Conservation (phyloP, 2,113 vertebrate genomes). For the Ramphastos sulfuratus region DNA sequence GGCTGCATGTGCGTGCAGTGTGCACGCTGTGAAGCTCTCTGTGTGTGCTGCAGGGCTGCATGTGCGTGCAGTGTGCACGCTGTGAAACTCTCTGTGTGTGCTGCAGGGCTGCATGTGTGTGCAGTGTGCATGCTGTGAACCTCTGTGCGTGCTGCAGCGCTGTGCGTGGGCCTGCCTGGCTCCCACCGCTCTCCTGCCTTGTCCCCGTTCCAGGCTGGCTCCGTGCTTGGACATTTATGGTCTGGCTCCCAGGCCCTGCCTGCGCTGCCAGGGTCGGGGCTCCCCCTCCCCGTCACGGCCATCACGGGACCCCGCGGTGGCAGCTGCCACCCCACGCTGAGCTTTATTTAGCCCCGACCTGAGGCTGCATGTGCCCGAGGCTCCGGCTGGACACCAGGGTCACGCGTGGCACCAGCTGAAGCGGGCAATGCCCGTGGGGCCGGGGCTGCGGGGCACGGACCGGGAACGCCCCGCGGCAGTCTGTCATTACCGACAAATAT, state of each 20-base stretch:
- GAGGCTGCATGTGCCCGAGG: neutral
- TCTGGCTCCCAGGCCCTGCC: neutral
- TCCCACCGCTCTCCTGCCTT: neutral
- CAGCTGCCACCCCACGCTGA: slow-evolving; percentile 32
- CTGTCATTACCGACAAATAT: neutral
- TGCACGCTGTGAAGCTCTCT: neutral
- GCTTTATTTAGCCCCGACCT: slow-evolving; percentile 75
- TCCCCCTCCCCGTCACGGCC: neutral
- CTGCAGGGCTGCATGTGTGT: neutral
- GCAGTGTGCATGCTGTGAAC: too few species aligned
- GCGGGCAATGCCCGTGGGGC: neutral
- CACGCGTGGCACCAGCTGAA: neutral
- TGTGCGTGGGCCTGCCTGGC: neutral
- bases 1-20: neutral
- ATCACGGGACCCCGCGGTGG: neutral
- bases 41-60: neutral
- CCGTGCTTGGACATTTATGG: slow-evolving; percentile 48
- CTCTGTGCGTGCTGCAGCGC: too few species aligned
- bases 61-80: neutral
- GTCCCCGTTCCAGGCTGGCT: neutral
- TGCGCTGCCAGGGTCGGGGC: neutral
- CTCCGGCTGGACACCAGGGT: neutral
- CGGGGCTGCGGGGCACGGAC: neutral
- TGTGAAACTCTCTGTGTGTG: too few species aligned
- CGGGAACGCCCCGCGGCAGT: neutral